Evolutionary conservation across 2,797 vertebrate genomes (phyloP).

Genomic region (Periophthalmus magnuspinnatus): DNA sequence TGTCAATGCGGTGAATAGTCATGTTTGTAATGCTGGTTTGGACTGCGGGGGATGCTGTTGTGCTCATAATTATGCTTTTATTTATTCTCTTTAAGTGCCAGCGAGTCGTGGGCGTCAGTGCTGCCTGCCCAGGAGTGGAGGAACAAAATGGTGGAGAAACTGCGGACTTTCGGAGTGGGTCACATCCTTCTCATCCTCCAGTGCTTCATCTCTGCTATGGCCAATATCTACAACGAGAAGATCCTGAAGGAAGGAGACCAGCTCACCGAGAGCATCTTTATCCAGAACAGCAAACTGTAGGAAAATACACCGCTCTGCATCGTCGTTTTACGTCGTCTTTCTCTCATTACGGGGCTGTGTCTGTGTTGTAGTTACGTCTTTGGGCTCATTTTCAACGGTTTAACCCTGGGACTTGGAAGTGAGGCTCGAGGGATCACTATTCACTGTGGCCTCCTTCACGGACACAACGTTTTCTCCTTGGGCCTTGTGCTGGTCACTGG

Average conservation of each 20-base stretch:
- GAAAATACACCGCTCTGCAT: background rate
- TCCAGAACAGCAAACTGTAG: conserved; percentile 92
- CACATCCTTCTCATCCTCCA: conserved; percentile 90
- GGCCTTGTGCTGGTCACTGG: conserved; percentile 88
- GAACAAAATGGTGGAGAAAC: conserved; percentile 67
- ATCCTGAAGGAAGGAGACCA: conserved; percentile 94
- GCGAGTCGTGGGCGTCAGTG: conserved; percentile 54
- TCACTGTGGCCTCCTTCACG: conserved; percentile 91
- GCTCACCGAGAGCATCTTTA: conserved; percentile 90
- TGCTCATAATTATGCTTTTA: background rate
- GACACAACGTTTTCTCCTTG: conserved; percentile 90
- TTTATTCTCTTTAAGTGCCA: conserved; percentile 35
- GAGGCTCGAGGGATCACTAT: conserved; percentile 81
- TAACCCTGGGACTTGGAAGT: conserved; percentile 81
- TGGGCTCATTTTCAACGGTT: conserved; percentile 88
- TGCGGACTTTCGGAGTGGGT: conserved; percentile 84
- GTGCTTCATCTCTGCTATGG: conserved; percentile 93
- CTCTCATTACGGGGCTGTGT: background rate
- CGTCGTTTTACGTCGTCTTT: rapidly evolving
- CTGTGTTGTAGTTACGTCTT: conserved; percentile 79
- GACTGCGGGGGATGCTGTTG: background rate
- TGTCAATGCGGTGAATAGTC: too few relatives aligned
- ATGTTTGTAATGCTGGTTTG: too few relatives aligned
- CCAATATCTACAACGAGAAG: conserved; percentile 99
- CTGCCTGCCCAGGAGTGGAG: conserved; percentile 82